phyloP scores from a whole-genome alignment of 2,113 vertebrate genomes.

The Piaya cayana region DNA sequence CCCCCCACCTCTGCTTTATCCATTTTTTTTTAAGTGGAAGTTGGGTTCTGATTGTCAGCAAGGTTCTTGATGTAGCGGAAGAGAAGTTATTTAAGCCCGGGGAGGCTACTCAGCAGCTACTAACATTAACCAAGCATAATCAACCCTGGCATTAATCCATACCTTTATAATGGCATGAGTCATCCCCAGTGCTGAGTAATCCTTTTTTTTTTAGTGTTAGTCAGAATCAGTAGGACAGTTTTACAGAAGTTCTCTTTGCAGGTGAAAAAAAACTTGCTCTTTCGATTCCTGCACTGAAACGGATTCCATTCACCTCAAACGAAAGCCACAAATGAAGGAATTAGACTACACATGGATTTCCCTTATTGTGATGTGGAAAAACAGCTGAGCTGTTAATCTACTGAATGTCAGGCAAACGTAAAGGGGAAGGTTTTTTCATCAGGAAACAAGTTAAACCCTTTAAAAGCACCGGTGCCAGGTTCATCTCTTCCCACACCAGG shows the following conservation, averaged over 20 bases:
- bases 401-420: neutral
- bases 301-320: neutral
- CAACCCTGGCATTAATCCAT: neutral
- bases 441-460: neutral
- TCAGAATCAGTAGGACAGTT: neutral
- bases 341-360: neutral
- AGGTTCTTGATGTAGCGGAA: neutral
- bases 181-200: conserved; percentile 28
- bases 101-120: conserved; percentile 24
- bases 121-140: neutral
- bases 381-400: neutral
- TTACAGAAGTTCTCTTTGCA: neutral
- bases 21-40: neutral
- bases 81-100: neutral
- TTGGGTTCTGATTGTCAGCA: neutral
- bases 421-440: neutral
- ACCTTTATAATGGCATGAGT: conserved; percentile 20
- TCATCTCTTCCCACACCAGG: neutral
- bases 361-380: neutral
- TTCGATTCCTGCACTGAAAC: neutral
- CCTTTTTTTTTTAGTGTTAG: neutral
- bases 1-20: neutral
- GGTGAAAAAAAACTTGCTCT: neutral
- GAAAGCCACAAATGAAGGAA: neutral
- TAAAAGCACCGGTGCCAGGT: neutral